Evolutionary conservation across 2,888 invertebrate species (phyloP), one percentile per base, ranked within the genome.

Genomic region (Drosophila multiciliata): DNA sequence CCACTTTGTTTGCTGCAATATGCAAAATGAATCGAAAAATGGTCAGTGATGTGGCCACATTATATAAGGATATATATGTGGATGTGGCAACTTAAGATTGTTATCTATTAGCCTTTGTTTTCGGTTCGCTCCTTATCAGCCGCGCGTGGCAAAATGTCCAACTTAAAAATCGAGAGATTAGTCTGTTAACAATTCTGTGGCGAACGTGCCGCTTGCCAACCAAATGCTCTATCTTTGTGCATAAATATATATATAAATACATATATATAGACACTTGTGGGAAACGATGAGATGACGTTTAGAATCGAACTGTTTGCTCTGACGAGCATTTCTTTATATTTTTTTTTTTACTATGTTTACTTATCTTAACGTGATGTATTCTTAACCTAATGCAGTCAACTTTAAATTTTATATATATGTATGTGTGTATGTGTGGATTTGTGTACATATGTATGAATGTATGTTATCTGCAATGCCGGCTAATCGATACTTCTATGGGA

Each of bases 121-220:
- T 20, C 12, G 26, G 36, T 9, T 20, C 23, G 2, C 45, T 57
- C n/a, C 78, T 77, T 78, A 78, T 78, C 78, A 78, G 60, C 52
- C 60, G 45, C 53, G 57, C 29, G 57, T 68, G 68, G 65, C 67
- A 52, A 66, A 72, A 76, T 76, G 71, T 59, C 58, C 53, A 62
- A 49, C 63, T 29, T 29, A 35, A 8, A 20, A 76, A 66, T 76
- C 26, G 32, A 63, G 33, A 64, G 78, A 78, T 80, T 66, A 80
- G 40, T 35, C 12, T 59, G 36, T 74, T 73, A 73, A 50, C 49
- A 72, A 38, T 45, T 38, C 49, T 54, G 29, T 57, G 59, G n/a
- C 50, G 36, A 57, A 20, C 40, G 57, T 33, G 38, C 26, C 76
- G 62, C 81, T 67, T 71, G 80, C 62, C 77, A 80, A 78, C 72